A percentile compares a stretch with the other conserved stretches of the same genome.
phyloP scores from a whole-genome alignment of 1,140 invertebrate species.

The Drosophila parvula region DNA sequence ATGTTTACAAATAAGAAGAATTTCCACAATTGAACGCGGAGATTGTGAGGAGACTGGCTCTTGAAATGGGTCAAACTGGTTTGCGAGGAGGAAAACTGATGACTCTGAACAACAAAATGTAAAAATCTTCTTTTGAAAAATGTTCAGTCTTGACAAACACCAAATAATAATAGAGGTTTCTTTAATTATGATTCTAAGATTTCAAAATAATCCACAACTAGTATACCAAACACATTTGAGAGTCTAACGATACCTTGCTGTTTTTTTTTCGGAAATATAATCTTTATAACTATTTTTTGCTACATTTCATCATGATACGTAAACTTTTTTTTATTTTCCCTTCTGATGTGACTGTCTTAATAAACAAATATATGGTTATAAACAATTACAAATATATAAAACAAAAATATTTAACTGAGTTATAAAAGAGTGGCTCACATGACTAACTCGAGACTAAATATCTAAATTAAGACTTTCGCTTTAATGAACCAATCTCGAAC shows the following conservation, averaged over 20 bases:
- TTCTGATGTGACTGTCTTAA: neutral
- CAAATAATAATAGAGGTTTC: too few relatives aligned
- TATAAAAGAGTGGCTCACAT: constrained; percentile 32
- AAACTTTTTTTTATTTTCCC: constrained; percentile 1
- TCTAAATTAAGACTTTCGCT: constrained; percentile 26
- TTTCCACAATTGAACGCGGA: constrained; percentile 26
- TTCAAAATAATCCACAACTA: too few relatives aligned
- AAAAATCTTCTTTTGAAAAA: neutral
- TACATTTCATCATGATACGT: constrained; percentile 13
- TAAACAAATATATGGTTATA: neutral
- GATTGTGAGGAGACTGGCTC: neutral
- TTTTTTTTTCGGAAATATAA: neutral
- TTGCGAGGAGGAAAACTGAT: neutral
- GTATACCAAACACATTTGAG: neutral
- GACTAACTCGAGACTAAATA: constrained; percentile 25
- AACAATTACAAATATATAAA: neutral
- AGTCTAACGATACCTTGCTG: neutral
- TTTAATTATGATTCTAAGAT: neutral
- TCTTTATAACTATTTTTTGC: neutral
- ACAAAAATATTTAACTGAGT: constrained; percentile 3
- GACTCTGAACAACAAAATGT: neutral
- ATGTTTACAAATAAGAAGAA: constrained; percentile 47
- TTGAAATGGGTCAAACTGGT: constrained; percentile 29
- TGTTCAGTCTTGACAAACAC: too few relatives aligned
- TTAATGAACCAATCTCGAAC: constrained; percentile 17